Percentiles rank a stretch among this genome's conserved stretches.
Evolutionary conservation across 2,888 invertebrate genomes (phyloP).

Genomic region (Stenotaenia linearis): DNA sequence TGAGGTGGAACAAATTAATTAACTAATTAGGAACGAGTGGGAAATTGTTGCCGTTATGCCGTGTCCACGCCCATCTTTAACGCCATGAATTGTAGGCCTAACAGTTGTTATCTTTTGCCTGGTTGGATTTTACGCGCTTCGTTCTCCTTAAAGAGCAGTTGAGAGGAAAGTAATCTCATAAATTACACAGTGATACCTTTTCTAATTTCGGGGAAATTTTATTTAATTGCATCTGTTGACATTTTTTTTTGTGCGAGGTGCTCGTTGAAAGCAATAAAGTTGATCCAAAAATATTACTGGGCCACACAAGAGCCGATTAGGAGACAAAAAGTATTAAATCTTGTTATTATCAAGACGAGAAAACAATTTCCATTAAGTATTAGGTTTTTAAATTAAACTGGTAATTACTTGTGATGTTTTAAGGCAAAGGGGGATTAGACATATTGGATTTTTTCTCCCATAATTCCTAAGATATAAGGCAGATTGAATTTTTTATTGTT

Average conservation of each 20-base stretch:
- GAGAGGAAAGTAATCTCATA: conserved; percentile 19
- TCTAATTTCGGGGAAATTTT: neutral
- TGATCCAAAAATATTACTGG: neutral
- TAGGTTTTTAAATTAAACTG: neutral
- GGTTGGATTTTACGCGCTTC: neutral
- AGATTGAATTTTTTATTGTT: no score
- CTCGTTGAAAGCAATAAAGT: neutral
- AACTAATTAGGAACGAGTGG: neutral
- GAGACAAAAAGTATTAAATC: neutral
- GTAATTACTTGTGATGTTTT: no score
- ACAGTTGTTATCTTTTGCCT: neutral
- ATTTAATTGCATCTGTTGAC: neutral
- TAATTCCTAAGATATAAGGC: no score
- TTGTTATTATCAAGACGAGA: neutral
- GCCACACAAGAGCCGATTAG: neutral
- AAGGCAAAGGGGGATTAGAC: no score
- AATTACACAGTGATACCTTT: neutral
- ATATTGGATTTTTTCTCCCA: no score
- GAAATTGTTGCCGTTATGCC: conserved; percentile 4
- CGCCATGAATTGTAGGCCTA: neutral
- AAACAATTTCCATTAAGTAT: neutral
- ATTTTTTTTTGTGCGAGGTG: neutral
- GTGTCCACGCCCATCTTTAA: conserved; percentile 14
- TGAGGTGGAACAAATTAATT: conserved; percentile 19
- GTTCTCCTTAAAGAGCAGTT: neutral